These are phyloP conservation scores for Eupithecia subfuscata DNA, from an alignment of 2,888 invertebrate species.

Conservation along the genomic window DNA sequence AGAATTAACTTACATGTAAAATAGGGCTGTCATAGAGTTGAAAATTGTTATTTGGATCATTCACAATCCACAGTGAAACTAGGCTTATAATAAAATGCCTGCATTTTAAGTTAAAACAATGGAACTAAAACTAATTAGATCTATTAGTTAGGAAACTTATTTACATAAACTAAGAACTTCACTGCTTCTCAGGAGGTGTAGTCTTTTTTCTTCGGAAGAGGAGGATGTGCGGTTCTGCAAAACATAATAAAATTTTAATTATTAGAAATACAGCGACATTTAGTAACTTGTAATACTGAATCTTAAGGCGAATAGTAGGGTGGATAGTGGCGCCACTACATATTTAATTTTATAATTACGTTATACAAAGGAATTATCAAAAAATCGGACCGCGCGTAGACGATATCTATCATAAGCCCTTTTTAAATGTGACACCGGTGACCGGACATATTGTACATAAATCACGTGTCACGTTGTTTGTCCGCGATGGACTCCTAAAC, in stretches of 20 bases:
- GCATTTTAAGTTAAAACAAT: conserved; percentile 28
- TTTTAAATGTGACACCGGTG: too few species aligned
- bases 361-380: too few species aligned
- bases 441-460: too few species aligned
- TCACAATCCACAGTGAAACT: not conserved
- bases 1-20: not conserved
- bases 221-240: conserved; percentile 94
- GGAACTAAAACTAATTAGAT: conserved; percentile 55
- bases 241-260: conserved; percentile 9
- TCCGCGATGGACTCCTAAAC: too few species aligned
- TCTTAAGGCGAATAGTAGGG: too few species aligned
- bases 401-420: too few species aligned
- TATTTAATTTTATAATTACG: too few species aligned
- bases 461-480: too few species aligned
- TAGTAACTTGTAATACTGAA: not conserved
- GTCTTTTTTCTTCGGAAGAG: conserved; percentile 91
- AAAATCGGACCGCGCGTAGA: too few species aligned
- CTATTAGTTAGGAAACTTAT: conserved; percentile 58
- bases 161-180: conserved; percentile 56
- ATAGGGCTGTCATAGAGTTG: not conserved
- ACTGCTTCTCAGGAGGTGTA: conserved; percentile 74
- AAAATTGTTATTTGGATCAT: not conserved
- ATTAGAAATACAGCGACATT: not conserved
- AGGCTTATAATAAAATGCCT: conserved; percentile 29
- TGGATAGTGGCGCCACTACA: too few species aligned